Conservation (phyloP, 1,140 invertebrate genomes). For the Whitmania pigra region DNA sequence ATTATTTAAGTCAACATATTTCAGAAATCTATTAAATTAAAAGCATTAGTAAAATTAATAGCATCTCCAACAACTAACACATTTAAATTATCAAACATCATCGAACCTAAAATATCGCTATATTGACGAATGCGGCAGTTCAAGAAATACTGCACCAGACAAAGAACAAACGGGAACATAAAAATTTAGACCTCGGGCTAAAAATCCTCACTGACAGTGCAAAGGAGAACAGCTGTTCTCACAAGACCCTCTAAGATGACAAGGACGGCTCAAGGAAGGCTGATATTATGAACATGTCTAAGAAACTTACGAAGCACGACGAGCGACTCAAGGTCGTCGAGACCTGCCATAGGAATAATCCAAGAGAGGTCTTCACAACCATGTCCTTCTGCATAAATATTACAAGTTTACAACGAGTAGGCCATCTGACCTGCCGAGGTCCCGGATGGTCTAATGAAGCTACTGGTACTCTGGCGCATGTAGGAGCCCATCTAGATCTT, state of each 20-base stretch:
- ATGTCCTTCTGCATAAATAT: conserved; percentile 94
- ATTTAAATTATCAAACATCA: conserved; percentile 40
- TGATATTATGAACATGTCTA: conserved; percentile 82
- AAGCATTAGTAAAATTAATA: too few species aligned
- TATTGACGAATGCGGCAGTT: conserved; percentile 91
- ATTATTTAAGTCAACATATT: too few species aligned
- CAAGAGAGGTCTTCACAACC: conserved; percentile 82
- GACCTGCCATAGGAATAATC: conserved; percentile 88
- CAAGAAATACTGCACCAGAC: conserved; percentile 91
- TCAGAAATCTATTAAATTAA: too few species aligned
- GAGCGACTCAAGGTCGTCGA: conserved; percentile 75
- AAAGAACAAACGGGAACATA: conserved; percentile 72
- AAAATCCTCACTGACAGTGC: conserved; percentile 81
- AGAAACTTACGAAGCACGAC: conserved; percentile 97
- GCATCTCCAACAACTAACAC: too few species aligned
- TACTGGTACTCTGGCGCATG: conserved; percentile 69
- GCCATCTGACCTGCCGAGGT: conserved; percentile 85
- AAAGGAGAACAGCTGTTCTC: conserved; percentile 63
- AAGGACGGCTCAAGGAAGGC: conserved; percentile 83
- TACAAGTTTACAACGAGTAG: conserved; percentile 88
- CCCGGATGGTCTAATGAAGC: conserved; percentile 95
- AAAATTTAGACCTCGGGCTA: conserved; percentile 89
- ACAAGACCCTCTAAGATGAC: conserved; percentile 89
- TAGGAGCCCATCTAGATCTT: conserved; percentile 93
- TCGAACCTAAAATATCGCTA: conserved; percentile 89